Evolutionary conservation across 2,113 vertebrate genomes (phyloP), one percentile per base, ranked within the genome.

Genomic region (Phrynosoma blainvillii): DNA sequence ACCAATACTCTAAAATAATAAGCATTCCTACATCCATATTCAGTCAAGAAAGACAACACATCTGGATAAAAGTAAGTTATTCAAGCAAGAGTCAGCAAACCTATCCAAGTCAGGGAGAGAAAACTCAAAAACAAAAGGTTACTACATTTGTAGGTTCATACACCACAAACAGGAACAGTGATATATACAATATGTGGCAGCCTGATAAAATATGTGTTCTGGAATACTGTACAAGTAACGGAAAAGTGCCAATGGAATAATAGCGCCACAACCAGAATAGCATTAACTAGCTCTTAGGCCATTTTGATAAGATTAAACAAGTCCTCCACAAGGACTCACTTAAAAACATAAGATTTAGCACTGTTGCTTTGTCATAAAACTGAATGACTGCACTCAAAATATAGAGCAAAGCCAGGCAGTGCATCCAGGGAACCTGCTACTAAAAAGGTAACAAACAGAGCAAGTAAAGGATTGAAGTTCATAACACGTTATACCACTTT

Each of bases 401-500:
- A 89, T 42, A 86, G 76, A 89, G 88, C 6, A 80, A 79, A 89
- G 77, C 30, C 89, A 27, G 89, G 74, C 25, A 88, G 84, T 12
- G 87, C 78, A 93, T 88, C 32, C 87, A 88, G 92, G 84, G 87
- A 76, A 47, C 70, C 85, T 89, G 84, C 84, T 89, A 93, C 47
- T 65, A 66, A 90, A 88, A 85, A 90, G 85, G 75, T 81, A 88
- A 90, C 93, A 94, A 47, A 77, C 79, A 87, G 81, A 90, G 62
- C 79, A 92, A 79, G 59, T 89, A 89, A 92, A 93, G 91, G 90
- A 79, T 84, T 71, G 91, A 89, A 87, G 21, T 40, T 86, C 91
- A 90, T 89, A 89, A 80, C 65, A 79, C 88, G 91, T 91, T 93
- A 95, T 93, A 82, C 89, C 89, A 87, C 89, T 94, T 89, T 93